Evolutionary conservation across 2,888 invertebrate species (phyloP).

Genomic region (Gari tellinella): DNA sequence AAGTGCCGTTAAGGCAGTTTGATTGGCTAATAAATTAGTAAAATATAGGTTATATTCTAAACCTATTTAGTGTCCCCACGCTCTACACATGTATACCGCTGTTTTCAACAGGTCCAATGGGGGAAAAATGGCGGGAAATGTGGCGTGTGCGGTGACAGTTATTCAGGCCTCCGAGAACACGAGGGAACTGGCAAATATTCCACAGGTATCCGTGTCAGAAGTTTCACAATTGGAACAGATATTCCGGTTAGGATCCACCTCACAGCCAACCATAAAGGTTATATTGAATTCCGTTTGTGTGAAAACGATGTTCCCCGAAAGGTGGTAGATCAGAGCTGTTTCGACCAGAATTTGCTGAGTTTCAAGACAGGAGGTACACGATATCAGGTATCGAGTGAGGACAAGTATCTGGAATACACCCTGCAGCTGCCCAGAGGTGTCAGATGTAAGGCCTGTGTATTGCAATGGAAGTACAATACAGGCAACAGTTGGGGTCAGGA

Average conservation of each 20-base stretch:
- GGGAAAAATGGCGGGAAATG: conserved; percentile 34
- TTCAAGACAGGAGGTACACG: conserved; percentile 31
- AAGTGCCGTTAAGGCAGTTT: too few species aligned
- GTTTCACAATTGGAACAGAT: conserved; percentile 30
- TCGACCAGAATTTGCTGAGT: conserved; percentile 65
- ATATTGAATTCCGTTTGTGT: conserved; percentile 48
- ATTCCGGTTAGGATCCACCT: conserved; percentile 51
- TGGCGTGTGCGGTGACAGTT: conserved; percentile 44
- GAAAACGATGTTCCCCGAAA: conserved; percentile 25
- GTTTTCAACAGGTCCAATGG: conserved; percentile 49
- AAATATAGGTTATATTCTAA: too few species aligned
- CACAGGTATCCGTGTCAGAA: conserved; percentile 50
- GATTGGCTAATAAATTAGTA: too few species aligned
- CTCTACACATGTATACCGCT: too few species aligned
- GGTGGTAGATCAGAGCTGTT: conserved; percentile 72
- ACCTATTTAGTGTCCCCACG: too few species aligned
- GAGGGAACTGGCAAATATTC: conserved; percentile 56
- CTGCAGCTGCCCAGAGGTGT: conserved; percentile 89
- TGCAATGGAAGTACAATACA: conserved; percentile 95
- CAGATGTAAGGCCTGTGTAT: conserved; percentile 92
- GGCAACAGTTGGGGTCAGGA: conserved; percentile 81
- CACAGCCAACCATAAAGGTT: conserved; percentile 63
- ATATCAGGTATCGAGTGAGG: conserved; percentile 25
- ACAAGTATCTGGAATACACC: conserved; percentile 19
- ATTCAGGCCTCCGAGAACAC: conserved; percentile 30